These are phyloP conservation scores for Andrena dorsata DNA, from an alignment of 2,888 invertebrate species.

Conservation along the genomic window DNA sequence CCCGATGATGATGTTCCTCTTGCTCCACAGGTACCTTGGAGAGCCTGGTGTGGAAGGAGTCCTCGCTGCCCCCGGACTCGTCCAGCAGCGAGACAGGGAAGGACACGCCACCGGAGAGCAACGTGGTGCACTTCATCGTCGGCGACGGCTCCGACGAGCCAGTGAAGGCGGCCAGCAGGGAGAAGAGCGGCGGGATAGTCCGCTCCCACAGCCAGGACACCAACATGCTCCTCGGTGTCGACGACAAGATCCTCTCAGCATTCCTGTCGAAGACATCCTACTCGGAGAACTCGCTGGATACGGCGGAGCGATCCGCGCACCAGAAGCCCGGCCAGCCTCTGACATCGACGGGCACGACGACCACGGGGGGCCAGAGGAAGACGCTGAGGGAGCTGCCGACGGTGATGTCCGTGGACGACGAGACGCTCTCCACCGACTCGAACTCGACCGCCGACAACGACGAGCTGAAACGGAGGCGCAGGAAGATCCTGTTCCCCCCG, in stretches of 20 bases:
- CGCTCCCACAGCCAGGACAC: conserved; percentile 86
- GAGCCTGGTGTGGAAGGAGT: conserved; percentile 84
- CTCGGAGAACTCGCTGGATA: conserved; percentile 86
- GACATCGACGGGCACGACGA: background rate
- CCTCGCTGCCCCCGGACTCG: conserved; percentile 85
- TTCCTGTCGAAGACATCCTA: conserved; percentile 85
- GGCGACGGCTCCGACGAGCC: conserved; percentile 76
- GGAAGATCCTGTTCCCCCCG: conserved; percentile 88
- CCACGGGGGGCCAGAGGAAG: conserved; percentile 52
- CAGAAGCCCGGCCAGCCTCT: conserved; percentile 6
- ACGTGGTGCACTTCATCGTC: conserved; percentile 79
- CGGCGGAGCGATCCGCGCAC: conserved; percentile 40
- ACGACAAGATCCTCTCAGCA: conserved; percentile 74
- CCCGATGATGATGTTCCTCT: background rate
- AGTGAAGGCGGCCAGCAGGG: conserved; percentile 49
- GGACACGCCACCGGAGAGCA: conserved; percentile 83
- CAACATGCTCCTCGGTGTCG: conserved; percentile 77
- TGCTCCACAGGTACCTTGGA: conserved; percentile 80
- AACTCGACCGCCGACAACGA: conserved; percentile 88
- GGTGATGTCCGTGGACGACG: conserved; percentile 87
- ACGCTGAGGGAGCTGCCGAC: conserved; percentile 79
- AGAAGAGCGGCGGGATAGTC: conserved; percentile 78
- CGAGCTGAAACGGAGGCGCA: conserved; percentile 87
- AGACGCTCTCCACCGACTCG: conserved; percentile 89
- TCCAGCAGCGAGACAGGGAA: conserved; percentile 87